Evolutionary conservation across 2,888 invertebrate species (phyloP).

Genomic region (Monoplex corrugatus): DNA sequence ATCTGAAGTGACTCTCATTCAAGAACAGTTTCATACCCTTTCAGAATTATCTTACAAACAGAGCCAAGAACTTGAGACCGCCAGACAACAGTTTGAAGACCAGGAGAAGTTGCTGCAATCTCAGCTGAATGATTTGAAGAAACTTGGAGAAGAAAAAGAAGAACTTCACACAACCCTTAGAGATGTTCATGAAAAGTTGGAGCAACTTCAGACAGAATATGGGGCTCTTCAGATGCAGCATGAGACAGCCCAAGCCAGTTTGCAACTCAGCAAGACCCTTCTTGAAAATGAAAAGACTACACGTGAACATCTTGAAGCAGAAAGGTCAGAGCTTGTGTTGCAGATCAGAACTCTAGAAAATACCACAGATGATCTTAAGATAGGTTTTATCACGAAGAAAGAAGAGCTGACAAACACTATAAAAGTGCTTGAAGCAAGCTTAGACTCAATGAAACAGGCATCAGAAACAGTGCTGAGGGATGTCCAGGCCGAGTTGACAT

Average conservation of each 20-base stretch:
- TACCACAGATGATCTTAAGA: neutral
- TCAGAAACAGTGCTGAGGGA: constrained; percentile 26
- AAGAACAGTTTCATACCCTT: constrained; percentile 24
- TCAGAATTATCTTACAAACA: neutral
- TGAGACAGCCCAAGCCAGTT: constrained; percentile 2
- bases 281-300: constrained; percentile 16
- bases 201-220: constrained; percentile 30
- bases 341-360: neutral
- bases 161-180: constrained; percentile 2
- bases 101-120: neutral
- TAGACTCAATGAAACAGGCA: neutral
- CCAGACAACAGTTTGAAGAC: constrained; percentile 2
- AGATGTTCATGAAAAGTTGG: neutral
- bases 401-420: neutral
- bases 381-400: neutral
- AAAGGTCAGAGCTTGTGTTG: neutral
- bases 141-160: constrained; percentile 31
- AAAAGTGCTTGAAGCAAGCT: neutral
- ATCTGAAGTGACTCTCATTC: constrained; percentile 30
- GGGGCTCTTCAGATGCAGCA: constrained; percentile 22
- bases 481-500: constrained; percentile 48
- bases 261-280: constrained; percentile 13
- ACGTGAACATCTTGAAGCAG: constrained; percentile 13
- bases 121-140: constrained; percentile 16
- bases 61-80: neutral